Percentiles rank a stretch among this genome's conserved stretches.
These are phyloP conservation scores for Theristicus caerulescens DNA, from an alignment of 2,113 vertebrate species.

Conservation along the genomic window DNA sequence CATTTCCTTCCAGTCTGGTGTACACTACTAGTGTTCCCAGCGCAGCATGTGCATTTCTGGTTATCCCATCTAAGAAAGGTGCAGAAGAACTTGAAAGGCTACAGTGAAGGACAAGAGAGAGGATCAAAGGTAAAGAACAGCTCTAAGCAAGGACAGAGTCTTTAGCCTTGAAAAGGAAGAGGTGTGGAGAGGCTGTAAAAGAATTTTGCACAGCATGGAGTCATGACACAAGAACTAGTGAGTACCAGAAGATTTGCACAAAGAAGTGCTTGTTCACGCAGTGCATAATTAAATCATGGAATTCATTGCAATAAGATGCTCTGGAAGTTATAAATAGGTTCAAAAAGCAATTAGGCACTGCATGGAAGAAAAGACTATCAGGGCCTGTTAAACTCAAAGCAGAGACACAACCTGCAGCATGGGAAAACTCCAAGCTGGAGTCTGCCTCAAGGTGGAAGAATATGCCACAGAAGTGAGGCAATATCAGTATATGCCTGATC, in stretches of 20 bases:
- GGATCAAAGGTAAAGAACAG: neutral
- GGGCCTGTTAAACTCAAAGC: conserved; percentile 11
- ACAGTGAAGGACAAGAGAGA: neutral
- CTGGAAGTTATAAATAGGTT: conserved; percentile 31
- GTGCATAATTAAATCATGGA: conserved; percentile 31
- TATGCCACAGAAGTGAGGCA: neutral
- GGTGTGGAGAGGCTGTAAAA: neutral
- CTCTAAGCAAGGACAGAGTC: neutral
- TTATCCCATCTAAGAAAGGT: neutral
- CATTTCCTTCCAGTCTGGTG: neutral
- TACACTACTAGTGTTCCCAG: neutral
- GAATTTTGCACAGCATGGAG: neutral
- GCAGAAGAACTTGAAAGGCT: neutral
- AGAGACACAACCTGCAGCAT: neutral
- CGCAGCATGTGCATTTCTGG: neutral
- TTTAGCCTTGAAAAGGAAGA: neutral
- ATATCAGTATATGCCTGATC: neutral
- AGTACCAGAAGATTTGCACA: conserved; percentile 17
- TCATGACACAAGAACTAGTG: neutral
- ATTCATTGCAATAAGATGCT: conserved; percentile 11
- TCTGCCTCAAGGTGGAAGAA: neutral
- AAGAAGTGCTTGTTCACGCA: neutral
- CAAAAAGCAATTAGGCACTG: neutral
- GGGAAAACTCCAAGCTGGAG: neutral
- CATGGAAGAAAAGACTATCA: neutral